Evolutionary conservation across 2,113 vertebrate species (phyloP).

Genomic region (Sisor rabdophorus): DNA sequence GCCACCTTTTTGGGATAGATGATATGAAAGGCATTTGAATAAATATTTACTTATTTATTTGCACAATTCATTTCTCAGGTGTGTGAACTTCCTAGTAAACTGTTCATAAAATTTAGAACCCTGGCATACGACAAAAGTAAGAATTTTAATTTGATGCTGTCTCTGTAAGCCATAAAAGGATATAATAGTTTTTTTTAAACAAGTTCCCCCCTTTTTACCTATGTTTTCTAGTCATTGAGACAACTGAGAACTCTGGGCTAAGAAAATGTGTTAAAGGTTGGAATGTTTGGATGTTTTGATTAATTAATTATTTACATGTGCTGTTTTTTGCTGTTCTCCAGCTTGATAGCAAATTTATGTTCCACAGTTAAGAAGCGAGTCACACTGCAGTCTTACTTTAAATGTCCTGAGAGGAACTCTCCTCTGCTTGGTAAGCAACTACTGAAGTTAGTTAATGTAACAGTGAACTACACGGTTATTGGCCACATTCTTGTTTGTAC

Average conservation of each 20-base stretch:
- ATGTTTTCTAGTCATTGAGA: slow-evolving; percentile 6
- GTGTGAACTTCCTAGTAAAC: slow-evolving; percentile 26
- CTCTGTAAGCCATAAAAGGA: neutral
- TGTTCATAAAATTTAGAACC: neutral
- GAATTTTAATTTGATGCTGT: neutral
- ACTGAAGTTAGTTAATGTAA: neutral
- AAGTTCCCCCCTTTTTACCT: neutral
- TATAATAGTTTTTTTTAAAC: neutral
- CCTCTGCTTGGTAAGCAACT: slow-evolving; percentile 24
- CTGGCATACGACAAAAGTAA: slow-evolving; percentile 27
- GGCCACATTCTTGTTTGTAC: neutral
- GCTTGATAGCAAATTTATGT: neutral
- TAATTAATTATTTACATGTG: neutral
- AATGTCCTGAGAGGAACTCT: slow-evolving; percentile 17
- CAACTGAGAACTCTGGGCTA: neutral
- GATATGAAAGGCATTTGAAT: neutral
- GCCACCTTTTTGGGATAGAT: neutral
- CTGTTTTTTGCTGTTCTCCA: neutral
- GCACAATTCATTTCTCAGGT: neutral
- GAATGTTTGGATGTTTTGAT: neutral
- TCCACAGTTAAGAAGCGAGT: slow-evolving; percentile 18
- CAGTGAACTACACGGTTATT: neutral
- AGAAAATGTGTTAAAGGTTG: slow-evolving; percentile 22
- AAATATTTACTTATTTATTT: neutral
- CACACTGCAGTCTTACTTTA: slow-evolving; percentile 18